Evolutionary conservation across 2,113 vertebrate species (phyloP), one percentile per base, ranked within the genome.

Genomic region (Physeter macrocephalus): DNA sequence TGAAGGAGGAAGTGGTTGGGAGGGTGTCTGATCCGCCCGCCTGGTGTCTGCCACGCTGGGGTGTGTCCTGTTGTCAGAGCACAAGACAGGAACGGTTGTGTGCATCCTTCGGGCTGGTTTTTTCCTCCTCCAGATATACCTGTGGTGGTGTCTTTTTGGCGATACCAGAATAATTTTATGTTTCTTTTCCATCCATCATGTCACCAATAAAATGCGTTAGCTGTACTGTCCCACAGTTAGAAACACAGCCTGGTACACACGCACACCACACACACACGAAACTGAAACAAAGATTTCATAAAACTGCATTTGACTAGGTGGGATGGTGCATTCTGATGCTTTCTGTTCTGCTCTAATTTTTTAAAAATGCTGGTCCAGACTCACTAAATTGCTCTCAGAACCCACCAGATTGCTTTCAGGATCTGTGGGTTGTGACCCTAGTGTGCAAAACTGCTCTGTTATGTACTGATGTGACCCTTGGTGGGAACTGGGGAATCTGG

Each of bases 401-500:
- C 41, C 41, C 5, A 6, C 29, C 11, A 43, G 84, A 41, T 52
- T 43, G 9, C 82, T 54, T n/a, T 74, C 29, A 75, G 31, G 49
- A 39, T 36, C 49, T 83, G 9, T 83, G 52, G 71, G 13, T 54
- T 34, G n/a, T n/a, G 62, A 49, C 71, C 17, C 36, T 31, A 7
- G 21, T 66, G 54, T 95, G n/a, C 52, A 41, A 78, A 69, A 43
- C 27, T 36, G 36, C 82, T 39, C 31, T 20, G 20, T 46, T 49
- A 39, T 13, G 5, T 13, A 5, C 1, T 41, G 4, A 0, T 27
- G 88, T 74, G 39, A 39, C 64, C 49, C 0, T 0, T 78, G 46
- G 31, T n/a, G 66, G 52, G 18, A 81, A 36, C 29, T 11, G 52
- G 31, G 10, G 49, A 54, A 2, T 20, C 36, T 8, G 23, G 62